Conservation (phyloP, 2,888 invertebrate genomes). For the Anthoptus insignis region DNA sequence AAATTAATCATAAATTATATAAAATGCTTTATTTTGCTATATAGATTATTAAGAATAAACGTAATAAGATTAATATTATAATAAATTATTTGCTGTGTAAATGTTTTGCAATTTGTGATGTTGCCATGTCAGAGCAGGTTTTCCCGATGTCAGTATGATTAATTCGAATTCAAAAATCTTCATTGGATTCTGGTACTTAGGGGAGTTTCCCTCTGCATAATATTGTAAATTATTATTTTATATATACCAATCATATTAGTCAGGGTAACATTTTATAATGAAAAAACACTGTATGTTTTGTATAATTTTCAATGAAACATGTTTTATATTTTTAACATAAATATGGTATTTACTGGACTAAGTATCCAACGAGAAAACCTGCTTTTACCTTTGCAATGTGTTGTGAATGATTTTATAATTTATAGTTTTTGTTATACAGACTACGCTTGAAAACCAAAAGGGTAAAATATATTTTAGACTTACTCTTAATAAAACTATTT, state of each 20-base stretch:
- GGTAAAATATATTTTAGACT: constrained; percentile 32
- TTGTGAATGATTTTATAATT: constrained; percentile 30
- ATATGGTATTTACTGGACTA: not conserved
- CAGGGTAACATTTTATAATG: too few relatives aligned
- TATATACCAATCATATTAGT: too few relatives aligned
- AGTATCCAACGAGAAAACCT: not conserved
- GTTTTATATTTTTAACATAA: not conserved
- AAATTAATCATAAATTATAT: constrained; percentile 13
- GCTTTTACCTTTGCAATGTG: not conserved
- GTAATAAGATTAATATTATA: constrained; percentile 3
- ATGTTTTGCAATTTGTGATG: constrained; percentile 13
- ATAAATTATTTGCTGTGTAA: constrained; percentile 28
- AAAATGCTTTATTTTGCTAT: constrained; percentile 30
- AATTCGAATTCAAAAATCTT: too few relatives aligned
- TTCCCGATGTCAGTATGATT: not conserved
- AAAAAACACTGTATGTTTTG: too few relatives aligned
- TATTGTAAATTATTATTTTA: too few relatives aligned
- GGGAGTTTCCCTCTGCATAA: too few relatives aligned
- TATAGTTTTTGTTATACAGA: constrained; percentile 27
- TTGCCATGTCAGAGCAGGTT: not conserved
- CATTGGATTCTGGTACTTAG: too few relatives aligned
- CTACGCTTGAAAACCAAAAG: constrained; percentile 30
- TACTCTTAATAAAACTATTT: constrained; percentile 30
- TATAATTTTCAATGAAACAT: too few relatives aligned
- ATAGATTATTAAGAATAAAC: constrained; percentile 12